Percentiles rank a stretch among this genome's conserved stretches.
Conservation (phyloP, 1,140 invertebrate genomes). For the Drosophila kohkoa region DNA sequence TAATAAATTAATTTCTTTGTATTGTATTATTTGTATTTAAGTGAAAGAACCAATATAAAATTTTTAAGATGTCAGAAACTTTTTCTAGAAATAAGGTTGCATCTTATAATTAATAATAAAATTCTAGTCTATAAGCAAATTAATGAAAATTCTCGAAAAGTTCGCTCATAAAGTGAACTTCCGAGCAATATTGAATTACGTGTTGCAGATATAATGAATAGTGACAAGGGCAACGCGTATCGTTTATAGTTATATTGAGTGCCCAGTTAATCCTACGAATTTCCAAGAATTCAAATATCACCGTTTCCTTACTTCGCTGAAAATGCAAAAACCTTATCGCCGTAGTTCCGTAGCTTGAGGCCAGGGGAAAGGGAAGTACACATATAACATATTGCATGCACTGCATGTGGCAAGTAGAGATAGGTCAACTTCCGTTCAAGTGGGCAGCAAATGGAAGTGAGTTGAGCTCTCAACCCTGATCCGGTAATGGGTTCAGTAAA, state of each 20-base stretch:
- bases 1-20: no score
- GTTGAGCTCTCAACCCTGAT: constrained; percentile 14
- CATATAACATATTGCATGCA: background rate
- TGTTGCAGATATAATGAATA: background rate
- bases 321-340: constrained; percentile 17
- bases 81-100: no score
- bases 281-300: constrained; percentile 6
- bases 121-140: no score
- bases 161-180: no score
- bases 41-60: no score
- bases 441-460: background rate
- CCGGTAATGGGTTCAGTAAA: background rate
- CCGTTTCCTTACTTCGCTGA: background rate
- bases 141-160: no score
- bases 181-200: background rate
- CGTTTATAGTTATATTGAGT: background rate
- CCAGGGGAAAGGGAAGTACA: background rate
- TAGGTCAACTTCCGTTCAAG: constrained; percentile 30
- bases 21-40: no score
- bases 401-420: background rate
- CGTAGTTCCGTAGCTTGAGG: constrained; percentile 3
- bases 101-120: no score
- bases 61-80: no score
- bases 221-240: background rate
- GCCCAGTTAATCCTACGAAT: background rate